phyloP scores from a whole-genome alignment of 2,888 invertebrate species.

The Anthrax anthrax region DNA sequence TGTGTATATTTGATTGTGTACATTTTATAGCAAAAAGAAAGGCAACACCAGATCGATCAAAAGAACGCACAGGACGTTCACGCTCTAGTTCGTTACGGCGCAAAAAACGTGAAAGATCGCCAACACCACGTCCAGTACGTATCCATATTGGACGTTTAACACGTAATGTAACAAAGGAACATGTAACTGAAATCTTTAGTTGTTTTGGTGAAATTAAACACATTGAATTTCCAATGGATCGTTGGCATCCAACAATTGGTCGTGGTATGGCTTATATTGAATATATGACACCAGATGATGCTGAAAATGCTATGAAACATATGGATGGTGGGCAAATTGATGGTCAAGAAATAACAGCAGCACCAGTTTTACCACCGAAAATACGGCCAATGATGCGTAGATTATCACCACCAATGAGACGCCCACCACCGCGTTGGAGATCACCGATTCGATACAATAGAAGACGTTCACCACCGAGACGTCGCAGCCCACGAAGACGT shows the following conservation, averaged over 20 bases:
- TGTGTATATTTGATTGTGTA: too few species aligned
- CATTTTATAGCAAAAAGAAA: conserved; percentile 7
- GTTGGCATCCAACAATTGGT: conserved; percentile 76
- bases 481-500: conserved; percentile 29
- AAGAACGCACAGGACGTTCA: conserved; percentile 19
- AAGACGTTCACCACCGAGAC: conserved; percentile 25
- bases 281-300: conserved; percentile 84
- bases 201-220: conserved; percentile 72
- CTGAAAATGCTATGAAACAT: conserved; percentile 96
- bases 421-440: conserved; percentile 31
- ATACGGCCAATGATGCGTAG: conserved; percentile 26
- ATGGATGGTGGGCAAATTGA: conserved; percentile 99
- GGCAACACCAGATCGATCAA: conserved; percentile 19
- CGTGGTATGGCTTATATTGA: conserved; percentile 93
- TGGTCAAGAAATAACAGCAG: conserved; percentile 88
- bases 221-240: conserved; percentile 81
- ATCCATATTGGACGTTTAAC: conserved; percentile 90
- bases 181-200: conserved; percentile 82
- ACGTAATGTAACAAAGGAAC: conserved; percentile 82
- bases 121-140: conserved; percentile 80
- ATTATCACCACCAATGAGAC: conserved; percentile 27
- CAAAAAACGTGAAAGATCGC: conserved; percentile 66
- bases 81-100: conserved; percentile 48
- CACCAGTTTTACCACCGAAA: conserved; percentile 76
- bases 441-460: conserved; percentile 29